phyloP scores from a whole-genome alignment of 2,888 invertebrate genomes.

The Amblyteles armatorius region DNA sequence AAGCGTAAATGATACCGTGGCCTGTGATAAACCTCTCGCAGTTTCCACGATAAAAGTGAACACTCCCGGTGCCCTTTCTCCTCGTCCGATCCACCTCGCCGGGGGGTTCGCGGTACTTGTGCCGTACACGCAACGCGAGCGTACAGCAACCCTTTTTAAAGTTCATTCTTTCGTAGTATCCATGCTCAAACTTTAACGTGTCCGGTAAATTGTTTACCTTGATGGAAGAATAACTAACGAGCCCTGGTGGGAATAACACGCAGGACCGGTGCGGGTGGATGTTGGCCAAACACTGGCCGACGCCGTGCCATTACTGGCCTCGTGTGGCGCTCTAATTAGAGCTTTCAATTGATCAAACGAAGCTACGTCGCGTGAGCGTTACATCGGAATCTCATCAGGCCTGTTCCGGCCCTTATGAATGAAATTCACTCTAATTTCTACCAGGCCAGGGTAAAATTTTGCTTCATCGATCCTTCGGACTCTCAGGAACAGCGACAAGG shows the following conservation, averaged over 20 bases:
- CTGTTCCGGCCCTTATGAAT: not conserved
- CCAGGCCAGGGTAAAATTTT: not conserved
- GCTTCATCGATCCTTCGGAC: not conserved
- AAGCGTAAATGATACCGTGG: slow-evolving; percentile 42
- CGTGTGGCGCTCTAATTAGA: no score
- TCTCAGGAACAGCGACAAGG: not conserved
- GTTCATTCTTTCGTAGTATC: slow-evolving; percentile 29
- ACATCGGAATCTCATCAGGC: not conserved
- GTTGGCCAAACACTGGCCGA: no score
- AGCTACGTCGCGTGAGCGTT: not conserved
- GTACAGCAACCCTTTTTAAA: slow-evolving; percentile 16
- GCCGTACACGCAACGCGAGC: not conserved
- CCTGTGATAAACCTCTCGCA: slow-evolving; percentile 38
- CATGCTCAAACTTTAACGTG: not conserved
- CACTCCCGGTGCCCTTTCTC: not conserved
- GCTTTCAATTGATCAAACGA: no score
- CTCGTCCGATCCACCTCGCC: not conserved
- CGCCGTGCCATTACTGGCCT: no score
- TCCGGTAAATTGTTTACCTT: no score
- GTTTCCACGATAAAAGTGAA: slow-evolving; percentile 40
- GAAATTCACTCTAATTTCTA: not conserved
- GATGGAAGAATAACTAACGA: no score
- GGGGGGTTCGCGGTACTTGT: not conserved
- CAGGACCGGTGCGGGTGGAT: no score
- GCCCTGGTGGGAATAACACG: no score